These are phyloP conservation scores for Lepidurus couesii DNA, from an alignment of 1,140 invertebrate species.

Conservation along the genomic window DNA sequence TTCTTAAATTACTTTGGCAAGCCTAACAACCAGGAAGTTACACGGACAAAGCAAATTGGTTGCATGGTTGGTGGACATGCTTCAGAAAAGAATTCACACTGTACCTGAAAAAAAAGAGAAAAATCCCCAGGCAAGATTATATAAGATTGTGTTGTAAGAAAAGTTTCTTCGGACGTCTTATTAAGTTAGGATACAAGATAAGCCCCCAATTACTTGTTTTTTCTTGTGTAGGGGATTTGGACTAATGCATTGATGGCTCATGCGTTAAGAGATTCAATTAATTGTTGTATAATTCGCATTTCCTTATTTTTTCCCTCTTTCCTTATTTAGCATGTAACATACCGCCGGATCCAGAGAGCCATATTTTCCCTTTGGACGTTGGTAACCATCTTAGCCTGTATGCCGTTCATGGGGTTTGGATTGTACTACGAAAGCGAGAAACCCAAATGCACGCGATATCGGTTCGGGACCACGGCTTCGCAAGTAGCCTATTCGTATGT, in stretches of 20 bases:
- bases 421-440: conserved; percentile 58
- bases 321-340: conserved; percentile 66
- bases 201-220: too few relatives aligned
- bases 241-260: too few relatives aligned
- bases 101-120: not conserved
- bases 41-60: not conserved
- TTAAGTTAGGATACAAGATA: too few relatives aligned
- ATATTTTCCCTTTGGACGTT: conserved; percentile 63
- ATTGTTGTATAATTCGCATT: not conserved
- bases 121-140: not conserved
- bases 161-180: too few relatives aligned
- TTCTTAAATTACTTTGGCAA: conserved; percentile 3
- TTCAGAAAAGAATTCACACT: not conserved
- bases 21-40: not conserved
- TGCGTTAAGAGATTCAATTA: not conserved
- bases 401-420: conserved; percentile 71
- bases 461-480: conserved; percentile 55
- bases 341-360: conserved; percentile 62
- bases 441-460: conserved; percentile 58
- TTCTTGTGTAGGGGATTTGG: too few relatives aligned
- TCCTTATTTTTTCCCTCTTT: not conserved
- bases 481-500: conserved; percentile 71
- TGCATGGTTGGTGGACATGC: not conserved
- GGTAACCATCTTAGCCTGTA: conserved; percentile 61
- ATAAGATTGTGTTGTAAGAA: too few relatives aligned